These are phyloP conservation scores for Eristalis tenax DNA, from an alignment of 2,888 invertebrate species.

Conservation along the genomic window DNA sequence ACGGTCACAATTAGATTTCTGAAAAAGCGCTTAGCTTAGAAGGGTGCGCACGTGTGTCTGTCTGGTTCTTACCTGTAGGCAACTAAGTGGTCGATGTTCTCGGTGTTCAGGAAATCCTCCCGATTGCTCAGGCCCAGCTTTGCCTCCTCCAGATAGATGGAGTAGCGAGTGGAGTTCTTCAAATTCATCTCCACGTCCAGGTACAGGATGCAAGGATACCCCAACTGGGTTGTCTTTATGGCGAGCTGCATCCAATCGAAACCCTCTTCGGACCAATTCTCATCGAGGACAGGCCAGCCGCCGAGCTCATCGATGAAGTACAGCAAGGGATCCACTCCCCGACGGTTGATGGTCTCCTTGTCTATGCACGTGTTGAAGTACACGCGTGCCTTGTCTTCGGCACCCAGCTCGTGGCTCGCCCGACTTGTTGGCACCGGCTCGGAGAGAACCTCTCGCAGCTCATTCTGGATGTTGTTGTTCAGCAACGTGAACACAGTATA, in stretches of 20 bases:
- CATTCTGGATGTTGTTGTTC: conserved; percentile 58
- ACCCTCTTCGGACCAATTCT: conserved; percentile 58
- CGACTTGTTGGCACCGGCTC: conserved; percentile 9
- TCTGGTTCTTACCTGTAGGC: conserved; percentile 51
- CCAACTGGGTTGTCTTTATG: conserved; percentile 36
- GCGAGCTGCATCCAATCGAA: conserved; percentile 63
- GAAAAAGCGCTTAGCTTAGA: neutral
- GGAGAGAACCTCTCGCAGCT: conserved; percentile 50
- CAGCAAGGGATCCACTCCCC: conserved; percentile 56
- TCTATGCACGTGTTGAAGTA: conserved; percentile 59
- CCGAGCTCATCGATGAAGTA: conserved; percentile 63
- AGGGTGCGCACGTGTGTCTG: neutral
- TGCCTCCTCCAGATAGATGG: conserved; percentile 55
- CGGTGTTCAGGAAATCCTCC: conserved; percentile 52
- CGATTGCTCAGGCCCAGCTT: conserved; percentile 52
- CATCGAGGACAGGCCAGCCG: conserved; percentile 68
- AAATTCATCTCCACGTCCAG: conserved; percentile 59
- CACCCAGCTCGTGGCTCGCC: conserved; percentile 42
- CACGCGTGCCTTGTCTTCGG: conserved; percentile 61
- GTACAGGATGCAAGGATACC: conserved; percentile 28
- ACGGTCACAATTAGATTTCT: conserved; percentile 65
- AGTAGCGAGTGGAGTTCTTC: conserved; percentile 47
- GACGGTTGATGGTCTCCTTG: conserved; percentile 50
- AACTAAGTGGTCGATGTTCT: conserved; percentile 55
- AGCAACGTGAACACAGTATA: conserved; percentile 60